Evolutionary conservation across 2,113 vertebrate species (phyloP).

Genomic region (Myiozetetes cayanensis): DNA sequence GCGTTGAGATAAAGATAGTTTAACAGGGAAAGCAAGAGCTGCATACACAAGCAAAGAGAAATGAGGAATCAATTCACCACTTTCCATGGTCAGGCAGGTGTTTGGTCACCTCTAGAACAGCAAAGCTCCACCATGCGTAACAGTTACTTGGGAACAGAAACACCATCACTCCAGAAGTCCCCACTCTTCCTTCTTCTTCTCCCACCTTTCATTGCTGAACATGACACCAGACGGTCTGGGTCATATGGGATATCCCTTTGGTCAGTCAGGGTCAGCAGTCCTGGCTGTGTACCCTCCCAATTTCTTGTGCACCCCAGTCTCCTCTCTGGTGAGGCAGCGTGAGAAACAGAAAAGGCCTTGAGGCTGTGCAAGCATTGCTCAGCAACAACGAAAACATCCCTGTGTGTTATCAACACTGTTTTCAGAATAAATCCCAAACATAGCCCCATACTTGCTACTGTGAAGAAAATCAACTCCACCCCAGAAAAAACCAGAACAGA

Average conservation of each 20-base stretch:
- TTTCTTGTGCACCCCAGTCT: not conserved
- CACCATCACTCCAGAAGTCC: rapidly evolving
- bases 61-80: not conserved
- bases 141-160: not conserved
- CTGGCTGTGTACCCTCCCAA: not conserved
- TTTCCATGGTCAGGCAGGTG: not conserved
- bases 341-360: not conserved
- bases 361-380: not conserved
- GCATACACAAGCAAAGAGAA: rapidly evolving
- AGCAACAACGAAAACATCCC: not conserved
- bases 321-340: not conserved
- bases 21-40: not conserved
- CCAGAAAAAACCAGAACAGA: not conserved
- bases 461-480: not conserved
- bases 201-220: not conserved
- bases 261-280: not conserved
- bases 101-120: not conserved
- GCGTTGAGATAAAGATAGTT: not conserved
- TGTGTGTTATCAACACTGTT: not conserved
- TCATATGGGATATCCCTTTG: not conserved
- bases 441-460: not conserved
- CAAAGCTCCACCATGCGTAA: not conserved
- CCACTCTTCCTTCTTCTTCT: not conserved
- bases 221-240: not conserved
- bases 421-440: not conserved